Base-by-base conservation (phyloP, 2,113 vertebrate species). In the Apodemus speciosus region DNA sequence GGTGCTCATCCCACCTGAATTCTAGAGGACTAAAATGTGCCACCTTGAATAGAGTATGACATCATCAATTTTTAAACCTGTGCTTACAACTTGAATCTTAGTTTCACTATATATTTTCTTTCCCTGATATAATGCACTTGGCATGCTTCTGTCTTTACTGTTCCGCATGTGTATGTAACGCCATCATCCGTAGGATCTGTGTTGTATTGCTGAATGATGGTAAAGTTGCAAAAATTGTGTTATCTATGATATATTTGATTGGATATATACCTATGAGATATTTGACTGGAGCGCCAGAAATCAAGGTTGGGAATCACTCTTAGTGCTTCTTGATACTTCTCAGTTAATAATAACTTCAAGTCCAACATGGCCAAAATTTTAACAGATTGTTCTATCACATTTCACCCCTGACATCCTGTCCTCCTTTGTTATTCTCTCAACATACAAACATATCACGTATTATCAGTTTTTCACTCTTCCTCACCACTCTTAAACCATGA, bases 11-110 rank as follows among this genome's bases (percentile, higher is more conserved):
- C 89, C n/a, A 71, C 80, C 4, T 80, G 40, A 66, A 25, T 87
- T 16, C n/a, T 83, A 46, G 88, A 58, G 15, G 30, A 95, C 3
- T 30, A 46, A 83, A 9, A 58, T 60, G 15, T 30, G 18, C 35
- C 3, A 23, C 23, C 71, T 88, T 60, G 20, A 85, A 40, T 16
- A 27, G 4, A 80, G 51, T 16, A 66, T 13, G 66, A 9, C 1
- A 46, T 14, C 35, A 2, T 38, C 18, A 53, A 89, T 84, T 88
- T 90, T 49, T 51, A 73, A 46, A 40, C 56, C 8, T 46, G 0
- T 35, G 46, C 53, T 91, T 89, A 15, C 18, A 81, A 89, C n/a
- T 49, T 8, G n/a, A 83, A 23, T 84, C 27, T 94, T 94, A 16
- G 27, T 43, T 30, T 64, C 25, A 58, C 21, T 84, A 18, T 25